These are phyloP conservation scores for Tanytarsus gracilentus DNA, from an alignment of 2,888 invertebrate species.

Conservation along the genomic window DNA sequence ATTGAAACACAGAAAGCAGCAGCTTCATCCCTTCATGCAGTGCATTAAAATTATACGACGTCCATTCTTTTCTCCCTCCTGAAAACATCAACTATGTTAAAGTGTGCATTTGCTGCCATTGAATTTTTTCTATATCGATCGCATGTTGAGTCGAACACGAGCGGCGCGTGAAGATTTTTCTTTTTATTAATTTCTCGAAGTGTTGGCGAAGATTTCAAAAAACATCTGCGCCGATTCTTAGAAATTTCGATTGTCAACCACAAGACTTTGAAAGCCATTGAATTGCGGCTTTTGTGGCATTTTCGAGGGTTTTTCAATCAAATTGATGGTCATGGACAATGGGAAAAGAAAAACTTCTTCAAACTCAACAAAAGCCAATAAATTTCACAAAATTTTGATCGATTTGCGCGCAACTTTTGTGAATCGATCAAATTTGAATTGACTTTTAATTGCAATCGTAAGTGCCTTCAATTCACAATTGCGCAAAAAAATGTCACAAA, in stretches of 20 bases:
- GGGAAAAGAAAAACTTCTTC: neutral
- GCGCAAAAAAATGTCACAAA: constrained; percentile 18
- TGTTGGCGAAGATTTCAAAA: too few relatives aligned
- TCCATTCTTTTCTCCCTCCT: too few relatives aligned
- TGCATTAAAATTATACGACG: too few relatives aligned
- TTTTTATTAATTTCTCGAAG: too few relatives aligned
- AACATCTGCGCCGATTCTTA: constrained; percentile 17
- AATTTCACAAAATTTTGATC: constrained; percentile 23
- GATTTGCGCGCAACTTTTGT: constrained; percentile 15
- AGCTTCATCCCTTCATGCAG: too few relatives aligned
- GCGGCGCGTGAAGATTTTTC: constrained; percentile 12
- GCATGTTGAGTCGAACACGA: constrained; percentile 9
- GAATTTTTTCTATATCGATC: constrained; percentile 15
- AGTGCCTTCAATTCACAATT: constrained; percentile 10
- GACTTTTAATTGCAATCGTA: constrained; percentile 21
- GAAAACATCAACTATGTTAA: too few relatives aligned
- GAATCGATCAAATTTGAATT: constrained; percentile 23
- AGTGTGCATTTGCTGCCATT: constrained; percentile 26
- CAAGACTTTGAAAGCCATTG: neutral
- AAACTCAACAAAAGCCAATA: constrained; percentile 10
- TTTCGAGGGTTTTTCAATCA: neutral
- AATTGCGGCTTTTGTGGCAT: constrained; percentile 4
- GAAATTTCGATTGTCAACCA: constrained; percentile 7
- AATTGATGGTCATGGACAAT: neutral
- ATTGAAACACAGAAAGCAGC: too few relatives aligned